These are phyloP conservation scores for Aurelia sp. DNA, from an alignment of 30 jellyfish, hydroid and myxozoan genomes.

Conservation along the genomic window DNA sequence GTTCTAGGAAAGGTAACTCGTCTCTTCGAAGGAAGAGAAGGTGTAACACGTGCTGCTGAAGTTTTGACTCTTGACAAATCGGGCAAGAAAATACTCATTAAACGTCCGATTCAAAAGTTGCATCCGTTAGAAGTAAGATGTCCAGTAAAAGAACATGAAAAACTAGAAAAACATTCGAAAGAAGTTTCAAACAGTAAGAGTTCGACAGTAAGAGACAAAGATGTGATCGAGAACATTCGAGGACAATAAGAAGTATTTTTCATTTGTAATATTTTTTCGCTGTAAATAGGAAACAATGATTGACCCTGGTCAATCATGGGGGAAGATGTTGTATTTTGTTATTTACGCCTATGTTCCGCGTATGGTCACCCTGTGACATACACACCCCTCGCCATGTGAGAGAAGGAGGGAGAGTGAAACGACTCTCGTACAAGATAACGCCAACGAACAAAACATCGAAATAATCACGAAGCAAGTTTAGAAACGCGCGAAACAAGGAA, in stretches of 20 bases:
- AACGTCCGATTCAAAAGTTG: slow-evolving; percentile 7
- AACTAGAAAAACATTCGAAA: neutral
- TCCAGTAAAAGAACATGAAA: neutral
- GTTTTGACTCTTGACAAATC: neutral
- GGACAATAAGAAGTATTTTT: neutral
- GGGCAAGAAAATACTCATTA: neutral
- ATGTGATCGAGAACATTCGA: neutral
- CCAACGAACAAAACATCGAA: too few species aligned
- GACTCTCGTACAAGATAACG: too few species aligned
- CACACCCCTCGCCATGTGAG: neutral
- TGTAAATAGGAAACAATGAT: neutral
- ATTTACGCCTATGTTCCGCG: neutral
- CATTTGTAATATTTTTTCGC: neutral
- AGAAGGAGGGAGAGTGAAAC: too few species aligned
- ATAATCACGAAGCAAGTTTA: too few species aligned
- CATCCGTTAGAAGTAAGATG: neutral
- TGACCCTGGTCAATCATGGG: slow-evolving; percentile 5
- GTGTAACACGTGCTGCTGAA: slow-evolving; percentile 3
- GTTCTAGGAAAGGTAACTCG: slow-evolving; percentile 3
- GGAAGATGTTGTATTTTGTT: neutral
- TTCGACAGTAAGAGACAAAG: neutral
- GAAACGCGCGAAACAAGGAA: too few species aligned
- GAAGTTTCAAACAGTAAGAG: neutral
- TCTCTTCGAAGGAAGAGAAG: slow-evolving; percentile 18
- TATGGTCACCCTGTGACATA: neutral